Conservation (phyloP, 2,797 vertebrate genomes). For the Pogoniulus pusillus region DNA sequence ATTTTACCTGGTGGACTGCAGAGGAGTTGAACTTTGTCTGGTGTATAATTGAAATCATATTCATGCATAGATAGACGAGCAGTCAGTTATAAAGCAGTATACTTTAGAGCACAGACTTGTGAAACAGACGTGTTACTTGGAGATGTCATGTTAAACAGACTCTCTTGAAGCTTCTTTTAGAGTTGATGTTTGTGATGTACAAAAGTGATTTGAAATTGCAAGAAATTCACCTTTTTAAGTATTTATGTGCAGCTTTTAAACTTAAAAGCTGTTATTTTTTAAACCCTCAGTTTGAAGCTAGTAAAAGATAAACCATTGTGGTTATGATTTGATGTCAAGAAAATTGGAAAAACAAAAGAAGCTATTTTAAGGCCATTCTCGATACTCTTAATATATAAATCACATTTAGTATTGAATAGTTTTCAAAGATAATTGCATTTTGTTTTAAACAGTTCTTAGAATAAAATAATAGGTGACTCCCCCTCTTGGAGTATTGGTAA, state of each 20-base stretch:
- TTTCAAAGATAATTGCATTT: constrained; percentile 19
- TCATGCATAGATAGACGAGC: background rate
- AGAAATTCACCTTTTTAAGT: constrained; percentile 26
- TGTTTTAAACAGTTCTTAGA: constrained; percentile 21
- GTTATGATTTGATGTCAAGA: constrained; percentile 54
- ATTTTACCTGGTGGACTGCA: constrained; percentile 13
- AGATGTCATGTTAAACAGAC: background rate
- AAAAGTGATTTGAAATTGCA: constrained; percentile 30
- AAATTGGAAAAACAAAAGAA: constrained; percentile 22
- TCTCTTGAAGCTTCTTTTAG: constrained; percentile 14
- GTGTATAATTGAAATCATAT: constrained; percentile 7
- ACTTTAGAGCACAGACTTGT: background rate
- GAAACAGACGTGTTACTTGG: constrained; percentile 22
- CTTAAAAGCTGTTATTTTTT: constrained; percentile 42
- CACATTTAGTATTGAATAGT: constrained; percentile 15
- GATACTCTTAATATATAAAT: background rate
- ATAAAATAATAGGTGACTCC: background rate
- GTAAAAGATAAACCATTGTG: constrained; percentile 33
- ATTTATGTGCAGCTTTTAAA: constrained; percentile 35
- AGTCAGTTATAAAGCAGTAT: background rate
- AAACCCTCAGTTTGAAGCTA: constrained; percentile 12
- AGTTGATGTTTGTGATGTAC: constrained; percentile 39
- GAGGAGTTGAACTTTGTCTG: background rate
- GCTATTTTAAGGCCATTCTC: constrained; percentile 16
- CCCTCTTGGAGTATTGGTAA: background rate